Evolutionary conservation across 2,797 vertebrate species (phyloP), one percentile per base, ranked within the genome.

Genomic region (Odontamblyopus rebecca): DNA sequence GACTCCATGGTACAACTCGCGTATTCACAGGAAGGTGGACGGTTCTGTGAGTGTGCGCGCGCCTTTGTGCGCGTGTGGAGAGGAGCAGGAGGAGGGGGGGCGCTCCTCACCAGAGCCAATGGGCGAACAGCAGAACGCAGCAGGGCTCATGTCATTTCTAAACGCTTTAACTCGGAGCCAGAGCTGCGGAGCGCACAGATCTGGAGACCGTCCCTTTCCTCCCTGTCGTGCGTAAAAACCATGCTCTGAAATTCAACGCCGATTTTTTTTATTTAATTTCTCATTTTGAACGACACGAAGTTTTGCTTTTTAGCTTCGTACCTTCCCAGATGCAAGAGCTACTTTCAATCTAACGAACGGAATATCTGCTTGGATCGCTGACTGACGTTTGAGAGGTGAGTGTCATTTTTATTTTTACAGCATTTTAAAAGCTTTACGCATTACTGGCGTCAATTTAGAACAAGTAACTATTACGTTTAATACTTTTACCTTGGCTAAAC

Each of bases 41-140:
- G 51, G 63, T 30, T 27, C 8, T 18, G 44, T 8, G 64, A 29
- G 62, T 3, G 64, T 61, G 69, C 73, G 57, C 71, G 72, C 26
- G 59, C 76, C 67, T 44, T 29, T 4, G 35, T 76, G 73, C 57
- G 73, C 75, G 62, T 63, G 62, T 51, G 68, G 23, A 61, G 38
- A 68, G 50, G 65, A 32, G 64, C 6, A 41, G 64, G 4, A 19
- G 63, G 64, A 19, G 38, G 48, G 86, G 71, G 74, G 63, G 73
- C 11, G 74, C 38, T 63, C 54, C 23, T 27, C 13, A 77, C 78
- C 57, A 84, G 27, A 92, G 78, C 95, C 95, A 95, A 95, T 96
- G 65, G 82, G 87, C 76, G 74, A 76, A 73, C 69, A 80, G 92
- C 80, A 82, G 57, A 41, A 76, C 67, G 72, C 69, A 80, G 92